A percentile compares a stretch with the other conserved stretches of the same genome.
phyloP scores from a whole-genome alignment of 1,140 invertebrate species.

The Hyles euphorbiae region DNA sequence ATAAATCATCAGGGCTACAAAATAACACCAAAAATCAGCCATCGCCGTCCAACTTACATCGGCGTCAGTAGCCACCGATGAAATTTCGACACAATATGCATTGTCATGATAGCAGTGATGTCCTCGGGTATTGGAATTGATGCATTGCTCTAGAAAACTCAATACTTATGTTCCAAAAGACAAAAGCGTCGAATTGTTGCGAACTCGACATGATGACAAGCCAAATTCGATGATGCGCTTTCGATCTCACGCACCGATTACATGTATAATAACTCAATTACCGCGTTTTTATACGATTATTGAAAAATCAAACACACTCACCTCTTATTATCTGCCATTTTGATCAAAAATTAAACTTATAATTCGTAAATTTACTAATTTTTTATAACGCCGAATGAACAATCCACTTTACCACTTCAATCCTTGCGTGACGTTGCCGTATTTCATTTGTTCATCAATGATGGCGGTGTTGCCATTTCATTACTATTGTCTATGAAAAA shows the following conservation, averaged over 20 bases:
- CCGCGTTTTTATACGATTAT: background rate
- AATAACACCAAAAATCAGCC: constrained; percentile 28
- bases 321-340: constrained; percentile 78
- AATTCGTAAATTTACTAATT: constrained; percentile 52
- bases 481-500: constrained; percentile 17
- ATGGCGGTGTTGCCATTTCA: constrained; percentile 42
- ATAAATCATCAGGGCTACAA: constrained; percentile 91
- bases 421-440: constrained; percentile 73
- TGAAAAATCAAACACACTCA: constrained; percentile 39
- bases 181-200: no score
- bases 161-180: no score
- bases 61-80: background rate
- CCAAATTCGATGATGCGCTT: constrained; percentile 64
- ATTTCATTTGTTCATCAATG: constrained; percentile 74
- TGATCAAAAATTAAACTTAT: constrained; percentile 53
- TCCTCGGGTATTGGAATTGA: no score
- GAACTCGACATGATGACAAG: constrained; percentile 73
- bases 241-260: constrained; percentile 27
- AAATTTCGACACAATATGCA: background rate
- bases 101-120: no score
- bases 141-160: no score
- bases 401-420: constrained; percentile 51
- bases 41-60: background rate
- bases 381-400: constrained; percentile 60
- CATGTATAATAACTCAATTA: background rate